Evolutionary conservation across 2,113 vertebrate species (phyloP).

Genomic region (Hylia prasina): DNA sequence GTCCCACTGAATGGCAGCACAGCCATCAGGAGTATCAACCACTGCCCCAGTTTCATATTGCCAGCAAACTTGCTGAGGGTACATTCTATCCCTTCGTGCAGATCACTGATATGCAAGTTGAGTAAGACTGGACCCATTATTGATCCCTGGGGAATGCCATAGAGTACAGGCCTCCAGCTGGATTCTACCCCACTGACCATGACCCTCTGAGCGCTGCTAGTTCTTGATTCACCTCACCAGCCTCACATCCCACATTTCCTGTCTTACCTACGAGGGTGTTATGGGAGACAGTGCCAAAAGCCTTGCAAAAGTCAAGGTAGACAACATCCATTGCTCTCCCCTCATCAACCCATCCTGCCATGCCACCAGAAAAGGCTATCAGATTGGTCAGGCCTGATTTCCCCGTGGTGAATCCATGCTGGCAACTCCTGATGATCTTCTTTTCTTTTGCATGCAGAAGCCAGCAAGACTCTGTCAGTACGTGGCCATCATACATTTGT

Average conservation of each 20-base stretch:
- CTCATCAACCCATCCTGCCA: background rate
- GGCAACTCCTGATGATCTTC: background rate
- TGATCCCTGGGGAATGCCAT: background rate
- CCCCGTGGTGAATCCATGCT: background rate
- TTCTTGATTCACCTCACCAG: rapidly evolving
- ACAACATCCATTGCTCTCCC: background rate
- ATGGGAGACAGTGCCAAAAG: background rate
- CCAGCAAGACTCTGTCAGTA: background rate
- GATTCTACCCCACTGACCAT: background rate
- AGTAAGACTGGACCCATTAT: background rate
- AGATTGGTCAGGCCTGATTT: background rate
- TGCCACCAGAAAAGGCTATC: background rate
- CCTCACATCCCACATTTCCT: background rate
- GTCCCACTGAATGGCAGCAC: background rate
- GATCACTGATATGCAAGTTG: background rate
- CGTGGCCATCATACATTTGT: background rate
- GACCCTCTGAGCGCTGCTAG: background rate
- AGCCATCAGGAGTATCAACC: background rate
- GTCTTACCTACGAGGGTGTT: rapidly evolving
- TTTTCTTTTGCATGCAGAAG: background rate
- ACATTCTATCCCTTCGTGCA: background rate
- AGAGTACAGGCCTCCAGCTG: background rate
- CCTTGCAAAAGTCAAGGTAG: background rate
- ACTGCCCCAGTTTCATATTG: no score
- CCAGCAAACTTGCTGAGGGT: background rate